Conservation (phyloP, 2,113 vertebrate genomes). For the Spea multiplicata region DNA sequence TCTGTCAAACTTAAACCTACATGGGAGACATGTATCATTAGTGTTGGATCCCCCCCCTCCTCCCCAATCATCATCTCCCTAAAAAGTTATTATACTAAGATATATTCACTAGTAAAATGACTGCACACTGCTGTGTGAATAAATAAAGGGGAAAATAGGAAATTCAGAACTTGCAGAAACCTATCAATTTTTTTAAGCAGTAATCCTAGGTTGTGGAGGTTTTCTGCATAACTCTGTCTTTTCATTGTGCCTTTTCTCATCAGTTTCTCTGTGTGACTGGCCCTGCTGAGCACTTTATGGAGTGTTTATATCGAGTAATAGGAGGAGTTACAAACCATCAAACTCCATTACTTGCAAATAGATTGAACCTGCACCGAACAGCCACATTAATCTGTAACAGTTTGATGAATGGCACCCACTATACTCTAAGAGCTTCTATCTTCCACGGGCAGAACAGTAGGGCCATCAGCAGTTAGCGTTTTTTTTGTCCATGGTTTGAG, state of each 20-base stretch:
- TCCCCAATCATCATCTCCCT: no score
- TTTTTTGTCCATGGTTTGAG: neutral
- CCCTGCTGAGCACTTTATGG: slow-evolving; percentile 33
- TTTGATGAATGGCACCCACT: slow-evolving; percentile 40
- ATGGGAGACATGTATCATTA: no score
- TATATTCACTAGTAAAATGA: neutral
- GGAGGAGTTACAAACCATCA: slow-evolving; percentile 42
- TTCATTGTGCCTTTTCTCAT: slow-evolving; percentile 1
- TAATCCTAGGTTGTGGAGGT: neutral
- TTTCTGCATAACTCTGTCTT: neutral
- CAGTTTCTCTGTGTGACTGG: slow-evolving; percentile 20
- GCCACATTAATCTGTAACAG: slow-evolving; percentile 41
- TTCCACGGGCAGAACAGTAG: slow-evolving; percentile 4
- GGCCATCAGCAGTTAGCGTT: neutral
- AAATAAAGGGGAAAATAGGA: neutral
- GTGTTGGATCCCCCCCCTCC: no score
- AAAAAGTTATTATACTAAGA: neutral
- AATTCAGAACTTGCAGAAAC: neutral
- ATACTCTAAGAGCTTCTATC: slow-evolving; percentile 6
- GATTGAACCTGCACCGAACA: slow-evolving; percentile 33
- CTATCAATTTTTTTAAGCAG: neutral
- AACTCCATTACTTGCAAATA: slow-evolving; percentile 43
- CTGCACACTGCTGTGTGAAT: neutral
- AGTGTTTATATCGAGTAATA: slow-evolving; percentile 38
- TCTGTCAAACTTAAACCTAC: no score